phyloP scores from a whole-genome alignment of 2,888 invertebrate species.

The Sialis fuliginosa region DNA sequence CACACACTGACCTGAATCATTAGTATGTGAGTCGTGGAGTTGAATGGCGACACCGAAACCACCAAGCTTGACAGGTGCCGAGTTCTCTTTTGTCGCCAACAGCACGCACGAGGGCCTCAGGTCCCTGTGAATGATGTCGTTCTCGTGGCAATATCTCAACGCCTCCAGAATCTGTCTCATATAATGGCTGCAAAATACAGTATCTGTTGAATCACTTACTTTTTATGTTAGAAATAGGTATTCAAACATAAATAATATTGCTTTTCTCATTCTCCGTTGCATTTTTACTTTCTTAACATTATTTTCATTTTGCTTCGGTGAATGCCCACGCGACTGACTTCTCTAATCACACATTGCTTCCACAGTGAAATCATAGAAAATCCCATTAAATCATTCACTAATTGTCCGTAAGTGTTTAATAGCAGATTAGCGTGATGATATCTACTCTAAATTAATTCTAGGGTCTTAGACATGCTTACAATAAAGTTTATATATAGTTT shows the following conservation, averaged over 20 bases:
- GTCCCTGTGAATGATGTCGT: slow-evolving; percentile 94
- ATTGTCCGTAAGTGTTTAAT: too few species aligned
- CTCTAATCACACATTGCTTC: too few species aligned
- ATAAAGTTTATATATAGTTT: too few species aligned
- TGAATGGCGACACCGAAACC: slow-evolving; percentile 96
- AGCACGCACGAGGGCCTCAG: slow-evolving; percentile 94
- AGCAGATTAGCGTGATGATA: too few species aligned
- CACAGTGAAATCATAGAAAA: too few species aligned
- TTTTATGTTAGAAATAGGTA: too few species aligned
- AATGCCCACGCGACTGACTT: too few species aligned
- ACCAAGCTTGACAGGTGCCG: slow-evolving; percentile 93
- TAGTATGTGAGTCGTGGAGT: slow-evolving; percentile 57
- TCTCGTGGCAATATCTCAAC: slow-evolving; percentile 92
- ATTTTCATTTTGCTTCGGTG: background rate
- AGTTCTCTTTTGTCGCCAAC: slow-evolving; percentile 90
- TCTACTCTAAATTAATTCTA: too few species aligned
- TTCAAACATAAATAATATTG: background rate
- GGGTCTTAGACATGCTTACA: too few species aligned
- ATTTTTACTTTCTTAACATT: background rate
- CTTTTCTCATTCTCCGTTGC: background rate
- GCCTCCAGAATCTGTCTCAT: slow-evolving; percentile 97
- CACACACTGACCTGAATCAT: slow-evolving; percentile 45
- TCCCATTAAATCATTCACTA: too few species aligned
- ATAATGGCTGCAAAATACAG: slow-evolving; percentile 64
- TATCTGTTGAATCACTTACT: background rate